phyloP scores from a whole-genome alignment of 2,113 vertebrate species.

The Morphnarchus princeps region DNA sequence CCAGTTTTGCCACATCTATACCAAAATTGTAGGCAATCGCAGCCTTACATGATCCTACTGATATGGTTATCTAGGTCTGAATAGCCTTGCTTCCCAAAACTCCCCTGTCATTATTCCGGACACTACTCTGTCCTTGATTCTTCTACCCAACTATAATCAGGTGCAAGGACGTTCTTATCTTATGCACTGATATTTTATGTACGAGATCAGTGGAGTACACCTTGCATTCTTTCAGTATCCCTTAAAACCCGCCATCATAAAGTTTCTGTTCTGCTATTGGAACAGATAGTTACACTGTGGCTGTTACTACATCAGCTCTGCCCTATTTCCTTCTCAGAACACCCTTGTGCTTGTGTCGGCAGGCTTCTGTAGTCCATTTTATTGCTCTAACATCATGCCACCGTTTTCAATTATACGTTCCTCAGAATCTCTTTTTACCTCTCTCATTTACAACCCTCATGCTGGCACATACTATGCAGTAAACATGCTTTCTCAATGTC shows the following conservation, averaged over 20 bases:
- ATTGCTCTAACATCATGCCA: background rate
- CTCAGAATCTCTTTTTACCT: background rate
- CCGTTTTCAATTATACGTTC: background rate
- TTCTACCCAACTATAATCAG: background rate
- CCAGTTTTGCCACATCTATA: background rate
- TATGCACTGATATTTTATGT: background rate
- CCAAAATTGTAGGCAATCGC: background rate
- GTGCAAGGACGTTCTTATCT: background rate
- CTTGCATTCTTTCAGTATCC: background rate
- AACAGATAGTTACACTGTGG: background rate
- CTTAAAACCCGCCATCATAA: no score
- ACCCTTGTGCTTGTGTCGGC: background rate
- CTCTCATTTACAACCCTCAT: background rate
- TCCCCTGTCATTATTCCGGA: background rate
- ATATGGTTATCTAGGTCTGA: background rate
- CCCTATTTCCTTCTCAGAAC: background rate
- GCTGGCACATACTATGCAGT: background rate
- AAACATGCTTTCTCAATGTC: background rate
- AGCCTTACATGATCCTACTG: background rate
- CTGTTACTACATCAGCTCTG: background rate
- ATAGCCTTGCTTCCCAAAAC: background rate
- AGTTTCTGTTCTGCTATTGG: background rate
- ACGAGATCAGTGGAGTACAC: no score
- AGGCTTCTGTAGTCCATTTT: background rate
- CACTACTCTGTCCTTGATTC: background rate